Base-by-base conservation (phyloP, 2,888 invertebrate species). In the Eutolmus rufibarbis region DNA sequence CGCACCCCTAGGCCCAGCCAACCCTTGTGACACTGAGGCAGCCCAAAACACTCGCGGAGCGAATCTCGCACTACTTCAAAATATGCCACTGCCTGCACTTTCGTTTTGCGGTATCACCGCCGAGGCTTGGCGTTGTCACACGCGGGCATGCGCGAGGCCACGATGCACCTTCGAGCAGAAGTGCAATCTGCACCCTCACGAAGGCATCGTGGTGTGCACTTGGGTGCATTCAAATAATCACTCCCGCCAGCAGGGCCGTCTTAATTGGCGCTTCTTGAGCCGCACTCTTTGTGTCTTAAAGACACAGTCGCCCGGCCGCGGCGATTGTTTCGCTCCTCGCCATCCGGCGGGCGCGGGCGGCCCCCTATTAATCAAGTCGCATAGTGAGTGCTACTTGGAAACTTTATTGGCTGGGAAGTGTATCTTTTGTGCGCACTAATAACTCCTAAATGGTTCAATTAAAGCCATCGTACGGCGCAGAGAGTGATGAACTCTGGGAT, bases 391-490 rank as follows among this genome's bases (percentile, higher is more conserved):
- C 37, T 57, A 57, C 66, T 57, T 82, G 66, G 57, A 14, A 66
- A 37, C 23, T 82, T 82, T 66, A 66, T 56, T 82, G 82, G 56
- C 57, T 40, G 57, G 28, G 40, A 74, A 85, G 46, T 40, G 40
- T 74, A 40, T 85, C 85, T 85, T 85, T 85, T 74, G 85, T 85
- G 85, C 85, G 51, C 85, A 74, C 46, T 85, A 85, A 85, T 85
- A 85, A 85, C n/a, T 46, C 43, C 46, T 85, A 85, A 85, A 46
- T 85, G 74, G 28, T 74, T 74, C 85, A 85, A 85, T 85, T 85
- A 74, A 85, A 74, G 34, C 28, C 74, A 43, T 85, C 74, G 8
- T 31, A 37, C 34, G 46, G 19, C 31, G 74, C 51, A 57, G 82
- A 66, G 82, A 84, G 66, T 84, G 82, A 84, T 84, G 82, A 84